phyloP scores from a whole-genome alignment of 2,113 vertebrate species.

The Leuciscus idus region DNA sequence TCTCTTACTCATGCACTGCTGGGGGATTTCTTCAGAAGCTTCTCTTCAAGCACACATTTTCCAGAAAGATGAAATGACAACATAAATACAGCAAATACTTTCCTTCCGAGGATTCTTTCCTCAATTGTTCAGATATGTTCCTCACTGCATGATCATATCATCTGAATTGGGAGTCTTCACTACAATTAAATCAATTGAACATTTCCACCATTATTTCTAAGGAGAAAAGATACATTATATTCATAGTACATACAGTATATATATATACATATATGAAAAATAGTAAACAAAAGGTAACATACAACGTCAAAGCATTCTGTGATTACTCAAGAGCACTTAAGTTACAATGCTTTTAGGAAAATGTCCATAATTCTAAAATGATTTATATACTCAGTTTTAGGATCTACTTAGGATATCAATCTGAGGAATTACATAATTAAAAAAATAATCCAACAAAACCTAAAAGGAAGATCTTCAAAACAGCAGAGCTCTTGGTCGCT shows the following conservation, averaged over 20 bases:
- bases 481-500: background rate
- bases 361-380: background rate
- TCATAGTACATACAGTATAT: too few relatives aligned
- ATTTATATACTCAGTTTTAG: too few relatives aligned
- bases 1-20: slow-evolving; percentile 19
- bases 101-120: background rate
- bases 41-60: slow-evolving; percentile 12
- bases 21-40: background rate
- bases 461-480: background rate
- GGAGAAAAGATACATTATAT: background rate
- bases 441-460: background rate
- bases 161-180: background rate
- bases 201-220: slow-evolving; percentile 7
- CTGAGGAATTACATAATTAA: too few relatives aligned
- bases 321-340: background rate
- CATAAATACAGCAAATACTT: slow-evolving; percentile 16
- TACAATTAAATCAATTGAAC: background rate
- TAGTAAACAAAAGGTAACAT: too few relatives aligned
- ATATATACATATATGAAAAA: too few relatives aligned
- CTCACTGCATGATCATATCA: background rate
- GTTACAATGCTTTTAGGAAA: background rate
- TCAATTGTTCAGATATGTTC: background rate
- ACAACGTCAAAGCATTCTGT: background rate
- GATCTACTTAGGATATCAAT: too few relatives aligned
- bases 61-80: slow-evolving; percentile 13